Base-by-base conservation (phyloP, 2,888 invertebrate genomes). In the Catocala sponsa region DNA sequence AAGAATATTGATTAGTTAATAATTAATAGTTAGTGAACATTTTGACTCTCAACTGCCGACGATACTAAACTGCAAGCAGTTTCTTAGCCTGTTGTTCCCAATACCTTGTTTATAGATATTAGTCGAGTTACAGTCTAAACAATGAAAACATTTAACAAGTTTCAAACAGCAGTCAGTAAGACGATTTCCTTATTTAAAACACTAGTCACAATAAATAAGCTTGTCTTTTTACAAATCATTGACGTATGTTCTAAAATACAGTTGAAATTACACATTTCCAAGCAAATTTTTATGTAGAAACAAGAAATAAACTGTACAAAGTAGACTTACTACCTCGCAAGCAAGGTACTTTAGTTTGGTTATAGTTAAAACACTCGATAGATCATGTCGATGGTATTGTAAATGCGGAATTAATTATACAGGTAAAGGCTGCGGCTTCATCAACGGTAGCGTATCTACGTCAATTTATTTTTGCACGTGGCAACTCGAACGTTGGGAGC, bases 201-300 rank as follows among this genome's bases (percentile, higher is more conserved):
- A 66, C 71, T 72, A 83, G 80, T 81, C 82, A 84, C 76, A 84
- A 85, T 82, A 81, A 84, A 82, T 80, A 84, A 84, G 73, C 74
- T 77, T 80, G 82, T 85, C 82, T 89, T 87, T 89, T 83, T 78
- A 83, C 78, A 82, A 76, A 80, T 69, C 70, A 81, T 82, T 79
- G 80, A 81, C 72, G 66, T 76, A 77, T 56, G 59, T 59, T 80
- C 76, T 76, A 72, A 80, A 81, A 81, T 83, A 86, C 83, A 78
- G 72, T 83, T 83, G 78, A 83, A 68, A 79, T 78, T 79, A 83
- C 81, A 82, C 78, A 78, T 80, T 79, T 55, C 54, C 13, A 76
- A 76, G 77, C 75, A 51, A 76, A 76, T 65, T 74, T 79, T 79
- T 42, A 57, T 78, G 76, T 38, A 46, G 74, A 72, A 81, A 79